Conservation (phyloP, 1,140 invertebrate genomes). For the Zaprionus nigranus region DNA sequence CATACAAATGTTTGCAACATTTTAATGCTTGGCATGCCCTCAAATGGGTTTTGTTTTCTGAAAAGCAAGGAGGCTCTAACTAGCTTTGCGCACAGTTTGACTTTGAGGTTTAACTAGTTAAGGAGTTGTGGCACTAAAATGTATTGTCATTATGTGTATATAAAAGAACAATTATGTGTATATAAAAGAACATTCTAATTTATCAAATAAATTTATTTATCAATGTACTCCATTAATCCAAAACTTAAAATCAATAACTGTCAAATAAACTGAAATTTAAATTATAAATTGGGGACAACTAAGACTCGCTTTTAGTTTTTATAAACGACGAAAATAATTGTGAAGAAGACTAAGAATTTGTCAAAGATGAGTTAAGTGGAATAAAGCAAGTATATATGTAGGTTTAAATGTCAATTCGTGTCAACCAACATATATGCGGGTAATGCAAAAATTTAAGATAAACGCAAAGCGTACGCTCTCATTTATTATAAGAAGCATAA, state of each 20-base stretch:
- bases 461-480: not conserved
- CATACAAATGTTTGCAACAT: conserved; percentile 31
- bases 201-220: no score
- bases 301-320: no score
- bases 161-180: no score
- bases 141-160: no score
- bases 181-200: no score
- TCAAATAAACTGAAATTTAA: no score
- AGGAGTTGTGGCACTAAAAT: not conserved
- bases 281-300: no score
- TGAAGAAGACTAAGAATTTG: not conserved
- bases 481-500: conserved; percentile 14
- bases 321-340: not conserved
- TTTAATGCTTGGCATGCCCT: conserved; percentile 69
- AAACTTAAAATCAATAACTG: no score
- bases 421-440: not conserved
- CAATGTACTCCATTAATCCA: no score
- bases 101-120: not conserved
- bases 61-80: conserved; percentile 36
- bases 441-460: not conserved
- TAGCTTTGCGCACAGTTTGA: not conserved
- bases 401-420: not conserved
- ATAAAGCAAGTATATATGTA: not conserved
- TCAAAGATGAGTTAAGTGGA: not conserved
- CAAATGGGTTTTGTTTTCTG: conserved; percentile 61